A percentile compares a stretch with the other conserved stretches of the same genome.
These are phyloP conservation scores for Microctenopoma steveboyesi DNA, from an alignment of 2,797 vertebrate species.

Conservation along the genomic window DNA sequence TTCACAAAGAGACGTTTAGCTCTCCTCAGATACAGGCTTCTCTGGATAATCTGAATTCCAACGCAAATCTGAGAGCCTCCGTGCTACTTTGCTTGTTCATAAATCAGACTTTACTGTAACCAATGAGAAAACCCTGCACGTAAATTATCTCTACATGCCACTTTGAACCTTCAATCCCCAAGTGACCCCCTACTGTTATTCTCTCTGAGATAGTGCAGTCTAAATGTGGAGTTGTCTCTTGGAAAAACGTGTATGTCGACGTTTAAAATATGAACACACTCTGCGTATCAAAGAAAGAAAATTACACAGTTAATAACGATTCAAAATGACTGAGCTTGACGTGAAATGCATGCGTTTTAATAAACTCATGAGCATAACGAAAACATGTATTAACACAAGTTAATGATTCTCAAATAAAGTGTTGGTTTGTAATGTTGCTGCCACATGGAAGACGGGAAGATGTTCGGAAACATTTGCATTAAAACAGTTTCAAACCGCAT, in stretches of 20 bases:
- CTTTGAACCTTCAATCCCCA: constrained; percentile 47
- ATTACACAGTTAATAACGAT: constrained; percentile 26
- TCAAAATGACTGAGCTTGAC: constrained; percentile 19
- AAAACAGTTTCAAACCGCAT: not conserved
- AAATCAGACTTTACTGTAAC: constrained; percentile 59
- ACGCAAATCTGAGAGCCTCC: constrained; percentile 50
- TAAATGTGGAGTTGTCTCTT: constrained; percentile 26
- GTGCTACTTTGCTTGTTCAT: constrained; percentile 48
- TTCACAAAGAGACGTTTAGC: constrained; percentile 52
- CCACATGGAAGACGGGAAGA: not conserved
- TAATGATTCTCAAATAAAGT: constrained; percentile 14
- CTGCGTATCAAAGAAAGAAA: constrained; percentile 9
- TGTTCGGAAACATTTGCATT: constrained; percentile 17
- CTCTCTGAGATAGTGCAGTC: constrained; percentile 11
- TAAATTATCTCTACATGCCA: constrained; percentile 61
- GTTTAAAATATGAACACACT: constrained; percentile 9
- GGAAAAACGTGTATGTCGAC: not conserved
- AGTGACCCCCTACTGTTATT: constrained; percentile 39
- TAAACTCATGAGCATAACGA: constrained; percentile 3
- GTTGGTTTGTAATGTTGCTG: constrained; percentile 10
- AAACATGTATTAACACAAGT: constrained; percentile 9
- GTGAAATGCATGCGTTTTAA: constrained; percentile 22
- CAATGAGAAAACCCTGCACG: constrained; percentile 50
- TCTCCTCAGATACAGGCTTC: constrained; percentile 50
- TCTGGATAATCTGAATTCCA: constrained; percentile 64